Base-by-base conservation (phyloP, 1,140 invertebrate genomes). In the Oppia nitens region DNA sequence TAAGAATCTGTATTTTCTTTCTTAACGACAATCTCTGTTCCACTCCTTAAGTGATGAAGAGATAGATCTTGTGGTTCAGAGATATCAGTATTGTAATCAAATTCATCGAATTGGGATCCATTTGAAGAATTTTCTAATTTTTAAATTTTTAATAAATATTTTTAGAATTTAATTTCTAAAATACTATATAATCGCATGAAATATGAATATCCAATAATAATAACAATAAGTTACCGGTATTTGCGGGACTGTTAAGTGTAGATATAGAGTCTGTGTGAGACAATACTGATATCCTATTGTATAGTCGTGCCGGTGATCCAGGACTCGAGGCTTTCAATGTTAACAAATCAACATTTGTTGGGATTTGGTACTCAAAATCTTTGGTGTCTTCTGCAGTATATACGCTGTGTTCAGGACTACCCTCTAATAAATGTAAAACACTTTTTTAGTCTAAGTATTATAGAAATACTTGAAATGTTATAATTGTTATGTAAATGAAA, bases 381-480 rank as follows among this genome's bases (percentile, higher is more conserved):
- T 17, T 53, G 20, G 45, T 20, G 52, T 48, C 60, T 24, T 65
- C 64, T 2, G 64, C 64, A 12, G 64, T 65, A 1, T 55, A 57
- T 2, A 65, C 64, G 2, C 55, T 28, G 21, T 60, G 28, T 26
- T 66, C 64, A 0, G 64, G 64, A 23, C 64, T 66, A 23, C 24
- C 52, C 28, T 66, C 64, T 66, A 54, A 3, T 58, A n/a, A n/a
- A n/a, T n/a, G n/a, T n/a, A n/a, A n/a, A n/a, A n/a, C n/a, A n/a
- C n/a, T n/a, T n/a, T n/a, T n/a, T n/a, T n/a, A n/a, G n/a, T n/a
- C n/a, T n/a, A n/a, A n/a, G n/a, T n/a, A n/a, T n/a, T n/a, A n/a
- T n/a, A n/a, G n/a, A n/a, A n/a, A n/a, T n/a, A n/a, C n/a, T n/a
- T n/a, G n/a, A n/a, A n/a, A n/a, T n/a, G n/a, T n/a, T n/a, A n/a